Base-by-base conservation (phyloP, 1,140 invertebrate genomes). In the Hycleus phaleratus region DNA sequence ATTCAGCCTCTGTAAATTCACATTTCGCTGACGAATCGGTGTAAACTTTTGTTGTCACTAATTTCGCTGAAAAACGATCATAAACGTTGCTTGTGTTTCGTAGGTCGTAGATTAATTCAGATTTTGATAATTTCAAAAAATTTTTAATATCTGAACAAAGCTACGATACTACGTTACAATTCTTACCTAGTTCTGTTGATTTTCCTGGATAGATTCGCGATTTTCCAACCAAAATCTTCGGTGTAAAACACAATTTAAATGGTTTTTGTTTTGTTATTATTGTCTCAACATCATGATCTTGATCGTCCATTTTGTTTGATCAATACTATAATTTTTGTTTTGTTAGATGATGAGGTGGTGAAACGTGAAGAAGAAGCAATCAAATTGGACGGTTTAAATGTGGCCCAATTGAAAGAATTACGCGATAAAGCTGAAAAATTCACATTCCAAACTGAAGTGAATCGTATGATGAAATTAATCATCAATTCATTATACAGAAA, bases 401-500 rank as follows among this genome's bases (percentile, higher is more conserved):
- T 94, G 0, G 90, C 94, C 38, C 93, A 97, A 76, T 80, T 97
- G 66, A 93, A 93, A 65, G 91, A 98, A 77, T 71, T 98, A 6
- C 77, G 90, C 46, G 93, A 95, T 18, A 90, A 89, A 72, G 85
- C 95, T 0, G 92, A 98, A 70, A 98, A 95, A 74, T 93, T 89
- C 74, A 83, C 84, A 24, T 99, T 98, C 79, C 93, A 96, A 75
- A 93, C 94, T 1, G 94, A 97, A 77, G 95, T 98, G 7, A 96
- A 97, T 78, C 88, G 96, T 32, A 97, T 98, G 94, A 98, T 98
- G 96, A 98, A 98, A 77, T 82, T 98, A 12, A 98, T 98, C 72
- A 98, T 98, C 70, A 98, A 98, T 77, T 98, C 95, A 0, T 78
- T 98, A 0, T 98, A 98, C 74, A 85, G 93, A 62, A 98, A 98